Percentiles rank a stretch among this genome's conserved stretches.
phyloP scores from a whole-genome alignment of 1,140 invertebrate species.

The Diorhabda sublineata region DNA sequence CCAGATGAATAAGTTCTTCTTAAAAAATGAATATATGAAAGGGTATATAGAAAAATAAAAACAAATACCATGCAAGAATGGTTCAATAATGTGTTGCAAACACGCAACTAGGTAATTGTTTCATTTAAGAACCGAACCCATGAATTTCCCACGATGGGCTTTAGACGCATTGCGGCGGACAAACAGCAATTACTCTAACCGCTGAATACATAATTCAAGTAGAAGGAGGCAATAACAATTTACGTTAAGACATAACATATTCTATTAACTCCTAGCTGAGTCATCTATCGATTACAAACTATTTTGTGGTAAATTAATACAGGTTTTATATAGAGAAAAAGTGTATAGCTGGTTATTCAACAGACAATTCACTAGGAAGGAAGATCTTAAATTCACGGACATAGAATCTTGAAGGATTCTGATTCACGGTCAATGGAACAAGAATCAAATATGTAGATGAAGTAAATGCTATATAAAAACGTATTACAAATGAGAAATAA shows the following conservation, averaged over 20 bases:
- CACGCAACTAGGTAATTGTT: conserved; percentile 48
- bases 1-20: conserved; percentile 20
- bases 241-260: conserved; percentile 18
- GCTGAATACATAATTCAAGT: conserved; percentile 40
- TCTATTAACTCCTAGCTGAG: neutral
- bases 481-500: too few species aligned
- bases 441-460: too few species aligned
- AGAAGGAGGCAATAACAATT: conserved; percentile 27
- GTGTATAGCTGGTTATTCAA: too few species aligned
- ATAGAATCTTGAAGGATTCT: too few species aligned
- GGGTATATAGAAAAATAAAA: conserved; percentile 41
- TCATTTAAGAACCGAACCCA: conserved; percentile 44
- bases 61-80: conserved; percentile 41
- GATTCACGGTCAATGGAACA: too few species aligned
- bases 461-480: too few species aligned
- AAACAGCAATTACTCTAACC: conserved; percentile 41
- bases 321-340: too few species aligned
- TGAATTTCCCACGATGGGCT: conserved; percentile 43
- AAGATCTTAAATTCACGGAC: too few species aligned
- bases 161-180: conserved; percentile 30
- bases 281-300: neutral
- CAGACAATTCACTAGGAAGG: too few species aligned
- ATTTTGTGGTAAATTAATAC: too few species aligned
- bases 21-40: conserved; percentile 43
- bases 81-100: conserved; percentile 47